These are phyloP conservation scores for Rotaria macrura DNA, from an alignment of 2,888 invertebrate species.

Conservation along the genomic window DNA sequence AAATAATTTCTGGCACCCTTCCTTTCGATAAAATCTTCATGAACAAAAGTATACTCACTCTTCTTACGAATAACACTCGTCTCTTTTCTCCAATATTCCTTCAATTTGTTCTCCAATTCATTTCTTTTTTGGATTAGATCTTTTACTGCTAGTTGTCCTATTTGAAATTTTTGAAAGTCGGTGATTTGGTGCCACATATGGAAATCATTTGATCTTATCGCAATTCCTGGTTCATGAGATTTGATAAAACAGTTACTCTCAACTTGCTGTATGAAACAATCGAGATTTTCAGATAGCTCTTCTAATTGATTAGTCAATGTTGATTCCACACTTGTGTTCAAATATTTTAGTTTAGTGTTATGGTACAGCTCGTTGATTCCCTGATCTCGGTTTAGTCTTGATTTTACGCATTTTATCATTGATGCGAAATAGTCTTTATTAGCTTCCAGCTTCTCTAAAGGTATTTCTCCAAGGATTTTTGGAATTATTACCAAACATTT, in stretches of 20 bases:
- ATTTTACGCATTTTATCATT: background rate
- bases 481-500: background rate
- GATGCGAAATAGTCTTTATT: background rate
- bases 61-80: background rate
- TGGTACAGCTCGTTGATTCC: background rate
- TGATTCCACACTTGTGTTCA: background rate
- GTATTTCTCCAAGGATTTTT: background rate
- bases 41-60: too few species aligned
- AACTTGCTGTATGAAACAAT: background rate
- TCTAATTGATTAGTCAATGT: background rate
- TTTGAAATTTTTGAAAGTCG: background rate
- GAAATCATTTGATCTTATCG: background rate
- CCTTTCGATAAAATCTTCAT: too few species aligned
- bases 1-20: too few species aligned
- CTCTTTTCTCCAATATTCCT: background rate
- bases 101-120: background rate
- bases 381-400: background rate
- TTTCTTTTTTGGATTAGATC: background rate
- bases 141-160: background rate
- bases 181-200: background rate
- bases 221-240: background rate
- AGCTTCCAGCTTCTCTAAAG: background rate
- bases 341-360: background rate
- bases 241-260: background rate
- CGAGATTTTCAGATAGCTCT: background rate